A percentile compares a stretch with the other conserved stretches of the same genome.
Evolutionary conservation across 2,888 invertebrate genomes (phyloP).

Genomic region (Halocaridina rubra): DNA sequence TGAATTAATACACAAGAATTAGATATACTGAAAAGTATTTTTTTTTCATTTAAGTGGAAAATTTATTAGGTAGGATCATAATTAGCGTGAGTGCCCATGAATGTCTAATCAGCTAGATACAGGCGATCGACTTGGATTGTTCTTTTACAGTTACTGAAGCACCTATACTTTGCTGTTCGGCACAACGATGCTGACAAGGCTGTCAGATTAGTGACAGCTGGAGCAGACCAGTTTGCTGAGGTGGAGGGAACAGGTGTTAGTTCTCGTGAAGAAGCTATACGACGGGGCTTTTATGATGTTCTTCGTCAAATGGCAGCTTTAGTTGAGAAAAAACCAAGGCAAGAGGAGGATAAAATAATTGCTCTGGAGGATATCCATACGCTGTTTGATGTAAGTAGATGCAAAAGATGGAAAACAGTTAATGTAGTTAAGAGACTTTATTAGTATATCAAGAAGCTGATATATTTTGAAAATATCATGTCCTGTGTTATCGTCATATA

Average conservation of each 20-base stretch:
- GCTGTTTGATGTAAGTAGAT: conserved; percentile 54
- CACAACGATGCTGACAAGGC: conserved; percentile 59
- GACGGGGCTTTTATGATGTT: conserved; percentile 39
- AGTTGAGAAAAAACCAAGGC: conserved; percentile 2
- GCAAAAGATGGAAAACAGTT: not conserved
- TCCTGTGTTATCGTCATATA: not conserved
- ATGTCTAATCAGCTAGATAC: not conserved
- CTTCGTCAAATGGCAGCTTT: conserved; percentile 46
- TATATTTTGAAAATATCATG: no score
- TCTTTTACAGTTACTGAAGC: conserved; percentile 52
- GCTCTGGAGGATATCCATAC: conserved; percentile 44
- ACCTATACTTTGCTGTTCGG: conserved; percentile 58
- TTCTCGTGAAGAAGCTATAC: conserved; percentile 55
- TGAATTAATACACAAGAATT: no score
- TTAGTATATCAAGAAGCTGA: not conserved
- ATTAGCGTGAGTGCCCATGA: no score
- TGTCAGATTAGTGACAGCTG: conserved; percentile 39
- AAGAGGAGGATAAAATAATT: conserved; percentile 12
- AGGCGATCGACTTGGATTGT: no score
- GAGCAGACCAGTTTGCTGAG: conserved; percentile 56
- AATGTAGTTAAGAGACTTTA: not conserved
- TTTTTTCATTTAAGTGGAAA: no score
- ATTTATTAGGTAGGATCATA: no score
- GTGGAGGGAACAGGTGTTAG: conserved; percentile 45
- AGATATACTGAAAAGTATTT: no score